Evolutionary conservation across 1,140 invertebrate genomes (phyloP), one percentile per base, ranked within the genome.

Genomic region (Grapholita molesta): DNA sequence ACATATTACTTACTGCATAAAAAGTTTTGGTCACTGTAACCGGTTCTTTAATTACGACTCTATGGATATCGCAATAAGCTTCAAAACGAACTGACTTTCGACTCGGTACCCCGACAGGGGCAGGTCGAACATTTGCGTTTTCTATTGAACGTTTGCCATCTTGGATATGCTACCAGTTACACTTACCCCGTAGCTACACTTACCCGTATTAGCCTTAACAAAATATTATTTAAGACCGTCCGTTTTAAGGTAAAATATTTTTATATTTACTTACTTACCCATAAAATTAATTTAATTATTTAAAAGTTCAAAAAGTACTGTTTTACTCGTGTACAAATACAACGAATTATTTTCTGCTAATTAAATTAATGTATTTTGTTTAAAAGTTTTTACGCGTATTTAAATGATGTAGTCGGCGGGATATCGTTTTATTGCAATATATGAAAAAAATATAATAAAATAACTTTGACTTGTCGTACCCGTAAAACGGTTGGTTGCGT

Each of bases 141-240:
- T n/a, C n/a, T n/a, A n/a, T n/a, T n/a, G n/a, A n/a, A n/a, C n/a
- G n/a, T n/a, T n/a, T n/a, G n/a, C n/a, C n/a, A n/a, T n/a, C n/a
- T n/a, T n/a, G n/a, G n/a, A n/a, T n/a, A n/a, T n/a, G n/a, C n/a
- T n/a, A n/a, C n/a, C n/a, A n/a, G n/a, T n/a, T n/a, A n/a, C n/a
- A n/a, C n/a, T n/a, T n/a, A n/a, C n/a, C n/a, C n/a, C n/a, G n/a
- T n/a, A n/a, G n/a, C n/a, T n/a, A n/a, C n/a, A n/a, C n/a, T n/a
- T n/a, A n/a, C n/a, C n/a, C n/a, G n/a, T n/a, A n/a, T n/a, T n/a
- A n/a, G n/a, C n/a, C n/a, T n/a, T n/a, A 38, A 72, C 52, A 71
- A 72, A 30, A 21, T 28, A 42, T 69, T 42, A 55, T 68, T 68
- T 57, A 42, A 61, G 23, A 55, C 67, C 67, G 67, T 68, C 67